These are phyloP conservation scores for Anguilla anguilla DNA, from an alignment of 2,797 vertebrate genomes.

Conservation along the genomic window DNA sequence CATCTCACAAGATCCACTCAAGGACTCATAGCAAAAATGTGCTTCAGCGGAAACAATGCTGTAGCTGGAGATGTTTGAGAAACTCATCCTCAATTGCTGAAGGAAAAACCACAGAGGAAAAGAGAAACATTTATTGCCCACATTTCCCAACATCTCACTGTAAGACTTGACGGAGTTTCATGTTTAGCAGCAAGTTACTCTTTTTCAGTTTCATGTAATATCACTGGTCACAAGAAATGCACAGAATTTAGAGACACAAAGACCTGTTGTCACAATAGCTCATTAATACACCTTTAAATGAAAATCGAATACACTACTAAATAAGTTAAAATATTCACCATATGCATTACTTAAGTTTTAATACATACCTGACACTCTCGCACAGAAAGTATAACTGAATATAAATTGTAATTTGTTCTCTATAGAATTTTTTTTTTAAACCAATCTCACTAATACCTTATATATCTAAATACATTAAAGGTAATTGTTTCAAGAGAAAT, in stretches of 20 bases:
- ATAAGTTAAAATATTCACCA: no score
- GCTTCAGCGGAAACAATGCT: background rate
- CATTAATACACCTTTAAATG: no score
- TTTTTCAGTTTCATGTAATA: background rate
- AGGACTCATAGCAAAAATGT: conserved; percentile 48
- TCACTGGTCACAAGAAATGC: background rate
- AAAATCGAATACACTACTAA: no score
- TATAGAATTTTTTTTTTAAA: background rate
- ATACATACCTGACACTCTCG: background rate
- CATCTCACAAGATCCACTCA: conserved; percentile 22
- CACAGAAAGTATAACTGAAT: background rate
- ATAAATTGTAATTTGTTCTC: background rate
- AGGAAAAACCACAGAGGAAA: background rate
- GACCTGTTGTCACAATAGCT: background rate
- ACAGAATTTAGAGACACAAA: background rate
- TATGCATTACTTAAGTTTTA: background rate
- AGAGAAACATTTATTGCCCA: background rate
- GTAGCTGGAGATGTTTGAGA: conserved; percentile 6
- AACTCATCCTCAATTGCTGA: conserved; percentile 36
- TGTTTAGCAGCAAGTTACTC: background rate
- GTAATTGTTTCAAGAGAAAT: background rate
- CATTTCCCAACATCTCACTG: background rate
- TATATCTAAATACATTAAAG: background rate
- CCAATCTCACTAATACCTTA: background rate
- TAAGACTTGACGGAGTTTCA: conserved; percentile 32